Evolutionary conservation across 2,797 vertebrate genomes (phyloP).

Genomic region (Enteromius argenteus): DNA sequence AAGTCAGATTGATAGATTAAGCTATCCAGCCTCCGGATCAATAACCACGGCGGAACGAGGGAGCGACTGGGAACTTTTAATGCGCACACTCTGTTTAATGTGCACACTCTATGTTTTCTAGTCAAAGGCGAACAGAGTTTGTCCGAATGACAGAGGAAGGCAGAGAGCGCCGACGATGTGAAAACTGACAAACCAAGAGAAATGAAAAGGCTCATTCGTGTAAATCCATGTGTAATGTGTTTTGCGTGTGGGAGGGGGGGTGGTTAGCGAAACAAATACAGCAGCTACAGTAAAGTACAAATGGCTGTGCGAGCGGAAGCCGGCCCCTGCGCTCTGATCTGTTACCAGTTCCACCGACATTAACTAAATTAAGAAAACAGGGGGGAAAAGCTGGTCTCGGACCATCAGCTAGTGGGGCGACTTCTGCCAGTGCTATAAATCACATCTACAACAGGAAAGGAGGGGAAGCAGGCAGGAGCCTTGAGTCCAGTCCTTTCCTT

Average conservation of each 20-base stretch:
- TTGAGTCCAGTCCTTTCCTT: constrained; percentile 44
- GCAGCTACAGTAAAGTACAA: constrained; percentile 42
- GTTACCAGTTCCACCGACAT: constrained; percentile 49
- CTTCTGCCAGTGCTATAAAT: constrained; percentile 48
- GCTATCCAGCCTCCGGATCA: constrained; percentile 62
- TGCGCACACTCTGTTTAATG: constrained; percentile 57
- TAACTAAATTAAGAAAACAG: constrained; percentile 17
- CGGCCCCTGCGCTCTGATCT: constrained; percentile 46
- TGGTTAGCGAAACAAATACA: constrained; percentile 50
- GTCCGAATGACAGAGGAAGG: constrained; percentile 43
- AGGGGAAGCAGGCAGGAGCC: constrained; percentile 34
- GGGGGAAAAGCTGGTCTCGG: constrained; percentile 42
- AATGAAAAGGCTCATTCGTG: constrained; percentile 50
- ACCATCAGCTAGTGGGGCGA: constrained; percentile 42
- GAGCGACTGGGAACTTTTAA: constrained; percentile 52
- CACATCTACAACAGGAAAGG: constrained; percentile 50
- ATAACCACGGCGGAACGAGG: constrained; percentile 49
- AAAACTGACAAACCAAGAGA: constrained; percentile 54
- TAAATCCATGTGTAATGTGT: constrained; percentile 24
- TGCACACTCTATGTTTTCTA: constrained; percentile 50
- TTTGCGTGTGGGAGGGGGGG: neutral
- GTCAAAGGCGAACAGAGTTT: constrained; percentile 48
- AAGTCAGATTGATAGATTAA: constrained; percentile 69
- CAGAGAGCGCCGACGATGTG: constrained; percentile 33
- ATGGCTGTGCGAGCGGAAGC: constrained; percentile 30